These are phyloP conservation scores for Tragelaphus imberbis DNA, from an alignment of 2,113 vertebrate genomes.

Conservation along the genomic window DNA sequence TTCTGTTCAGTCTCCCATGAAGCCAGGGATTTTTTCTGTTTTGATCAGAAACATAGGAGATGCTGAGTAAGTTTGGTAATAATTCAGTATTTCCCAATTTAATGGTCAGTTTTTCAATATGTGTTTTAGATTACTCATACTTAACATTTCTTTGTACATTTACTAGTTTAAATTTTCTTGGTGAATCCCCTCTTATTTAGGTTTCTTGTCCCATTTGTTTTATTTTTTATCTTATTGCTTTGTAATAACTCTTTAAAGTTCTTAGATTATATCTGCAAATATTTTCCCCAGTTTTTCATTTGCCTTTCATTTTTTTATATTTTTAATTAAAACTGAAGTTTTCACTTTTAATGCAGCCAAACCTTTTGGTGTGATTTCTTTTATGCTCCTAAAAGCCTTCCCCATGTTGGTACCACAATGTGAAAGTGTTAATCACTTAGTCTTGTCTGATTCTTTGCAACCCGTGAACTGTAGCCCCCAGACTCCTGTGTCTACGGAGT, in stretches of 20 bases:
- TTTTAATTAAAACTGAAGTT: not conserved
- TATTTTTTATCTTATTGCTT: not conserved
- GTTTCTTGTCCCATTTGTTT: not conserved
- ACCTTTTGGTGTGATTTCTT: not conserved
- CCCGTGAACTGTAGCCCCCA: not conserved
- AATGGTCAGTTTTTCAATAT: not conserved
- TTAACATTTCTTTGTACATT: not conserved
- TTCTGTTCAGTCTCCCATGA: not conserved
- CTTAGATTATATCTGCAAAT: not conserved
- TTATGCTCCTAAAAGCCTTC: not conserved
- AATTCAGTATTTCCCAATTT: not conserved
- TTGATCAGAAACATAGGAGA: not conserved
- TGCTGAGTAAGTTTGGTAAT: not conserved
- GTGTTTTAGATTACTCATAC: not conserved
- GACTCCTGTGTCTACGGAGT: not conserved
- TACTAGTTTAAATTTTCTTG: not conserved
- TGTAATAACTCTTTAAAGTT: constrained; percentile 3
- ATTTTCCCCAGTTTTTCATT: not conserved
- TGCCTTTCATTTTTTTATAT: not conserved
- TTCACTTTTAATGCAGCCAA: not conserved
- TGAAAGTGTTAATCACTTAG: not conserved
- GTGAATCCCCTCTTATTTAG: not conserved
- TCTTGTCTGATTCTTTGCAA: not conserved
- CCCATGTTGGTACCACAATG: not conserved
- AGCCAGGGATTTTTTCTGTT: not conserved